Conservation (phyloP, 1,140 invertebrate species). For the Listronotus bonariensis region DNA sequence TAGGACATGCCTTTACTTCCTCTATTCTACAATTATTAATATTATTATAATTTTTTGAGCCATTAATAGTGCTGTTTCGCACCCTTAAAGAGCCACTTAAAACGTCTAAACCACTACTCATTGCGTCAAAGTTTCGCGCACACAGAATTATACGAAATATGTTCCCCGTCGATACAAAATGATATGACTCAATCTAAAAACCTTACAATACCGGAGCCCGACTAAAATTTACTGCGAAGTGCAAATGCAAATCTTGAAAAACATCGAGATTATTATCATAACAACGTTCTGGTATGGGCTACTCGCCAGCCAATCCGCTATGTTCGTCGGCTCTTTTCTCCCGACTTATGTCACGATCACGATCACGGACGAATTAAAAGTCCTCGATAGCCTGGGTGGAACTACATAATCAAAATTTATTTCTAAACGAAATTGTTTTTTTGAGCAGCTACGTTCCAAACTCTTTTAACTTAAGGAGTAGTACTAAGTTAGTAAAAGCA, state of each 20-base stretch:
- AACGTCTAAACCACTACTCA: conserved; percentile 51
- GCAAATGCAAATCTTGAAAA: conserved; percentile 14
- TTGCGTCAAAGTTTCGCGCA: conserved; percentile 10
- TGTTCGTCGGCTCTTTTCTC: background rate
- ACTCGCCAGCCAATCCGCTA: conserved; percentile 10
- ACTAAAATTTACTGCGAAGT: conserved; percentile 16
- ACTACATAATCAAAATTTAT: too few relatives aligned
- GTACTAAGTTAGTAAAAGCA: too few relatives aligned
- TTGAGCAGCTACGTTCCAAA: too few relatives aligned
- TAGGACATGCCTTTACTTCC: conserved; percentile 66
- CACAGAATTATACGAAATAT: background rate
- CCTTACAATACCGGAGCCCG: conserved; percentile 4
- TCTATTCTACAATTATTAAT: conserved; percentile 41
- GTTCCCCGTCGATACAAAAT: background rate
- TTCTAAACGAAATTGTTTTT: too few relatives aligned
- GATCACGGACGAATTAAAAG: too few relatives aligned
- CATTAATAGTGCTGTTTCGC: conserved; percentile 45
- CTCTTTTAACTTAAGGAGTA: too few relatives aligned
- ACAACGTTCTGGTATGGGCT: background rate
- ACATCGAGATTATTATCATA: background rate
- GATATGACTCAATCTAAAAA: conserved; percentile 11
- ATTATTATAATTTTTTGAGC: conserved; percentile 31
- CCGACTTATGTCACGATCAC: too few relatives aligned
- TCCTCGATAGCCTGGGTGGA: too few relatives aligned
- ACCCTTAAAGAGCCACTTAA: conserved; percentile 52